These are phyloP conservation scores for Tympanuchus pallidicinctus DNA, from an alignment of 2,113 vertebrate species.

Conservation along the genomic window DNA sequence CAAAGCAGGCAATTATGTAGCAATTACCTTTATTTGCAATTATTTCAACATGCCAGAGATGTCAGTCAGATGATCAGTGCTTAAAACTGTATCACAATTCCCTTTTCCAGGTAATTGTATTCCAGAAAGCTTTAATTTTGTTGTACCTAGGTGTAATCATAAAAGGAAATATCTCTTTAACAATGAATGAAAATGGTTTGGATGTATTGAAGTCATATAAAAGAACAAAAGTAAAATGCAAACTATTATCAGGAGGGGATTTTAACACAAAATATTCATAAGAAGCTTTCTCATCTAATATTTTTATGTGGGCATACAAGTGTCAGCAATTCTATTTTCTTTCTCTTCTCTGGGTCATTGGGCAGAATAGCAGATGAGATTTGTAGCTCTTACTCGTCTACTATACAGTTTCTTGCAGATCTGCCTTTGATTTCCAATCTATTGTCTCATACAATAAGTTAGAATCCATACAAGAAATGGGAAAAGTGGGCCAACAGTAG, in stretches of 20 bases:
- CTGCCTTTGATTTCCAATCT: neutral
- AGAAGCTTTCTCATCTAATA: neutral
- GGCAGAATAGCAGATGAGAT: neutral
- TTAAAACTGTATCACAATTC: conserved; percentile 5
- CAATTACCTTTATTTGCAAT: conserved; percentile 42
- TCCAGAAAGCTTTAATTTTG: conserved; percentile 16
- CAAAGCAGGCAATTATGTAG: neutral
- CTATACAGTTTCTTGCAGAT: neutral
- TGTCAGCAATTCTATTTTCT: neutral
- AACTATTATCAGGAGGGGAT: neutral
- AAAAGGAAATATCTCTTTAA: neutral
- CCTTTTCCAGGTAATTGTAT: neutral
- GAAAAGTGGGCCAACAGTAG: neutral
- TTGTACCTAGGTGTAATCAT: conserved; percentile 12
- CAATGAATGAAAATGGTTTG: neutral
- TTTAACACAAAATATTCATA: neutral
- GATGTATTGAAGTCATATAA: neutral
- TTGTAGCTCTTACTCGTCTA: neutral
- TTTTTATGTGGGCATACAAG: neutral
- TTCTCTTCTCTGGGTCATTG: neutral
- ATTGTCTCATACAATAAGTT: neutral
- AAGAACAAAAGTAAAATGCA: neutral
- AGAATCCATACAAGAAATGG: neutral
- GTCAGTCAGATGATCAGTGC: neutral
- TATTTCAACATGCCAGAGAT: conserved; percentile 7